These are phyloP conservation scores for Thalassarche chlororhynchos DNA, from an alignment of 2,113 vertebrate genomes.

Conservation along the genomic window DNA sequence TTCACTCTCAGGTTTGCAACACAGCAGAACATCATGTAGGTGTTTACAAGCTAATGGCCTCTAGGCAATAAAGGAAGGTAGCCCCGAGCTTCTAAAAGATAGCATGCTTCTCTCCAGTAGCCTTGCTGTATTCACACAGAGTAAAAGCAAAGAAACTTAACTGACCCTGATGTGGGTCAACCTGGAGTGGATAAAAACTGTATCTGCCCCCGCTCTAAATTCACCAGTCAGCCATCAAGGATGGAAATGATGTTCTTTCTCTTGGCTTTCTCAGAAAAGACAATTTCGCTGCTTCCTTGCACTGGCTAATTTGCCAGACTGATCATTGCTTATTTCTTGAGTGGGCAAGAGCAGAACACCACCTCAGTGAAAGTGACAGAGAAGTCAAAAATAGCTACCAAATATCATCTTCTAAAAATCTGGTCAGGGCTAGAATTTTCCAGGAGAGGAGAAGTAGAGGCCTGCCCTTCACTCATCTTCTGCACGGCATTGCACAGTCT, in stretches of 20 bases:
- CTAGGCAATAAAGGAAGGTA: background rate
- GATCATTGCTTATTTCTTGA: background rate
- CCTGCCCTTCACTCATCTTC: background rate
- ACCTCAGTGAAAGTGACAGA: background rate
- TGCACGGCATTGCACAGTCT: background rate
- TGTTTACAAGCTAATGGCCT: background rate
- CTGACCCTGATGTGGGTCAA: background rate
- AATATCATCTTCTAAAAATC: background rate
- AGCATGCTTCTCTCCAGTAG: background rate
- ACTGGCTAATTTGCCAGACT: background rate
- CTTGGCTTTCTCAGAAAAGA: background rate
- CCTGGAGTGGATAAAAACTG: background rate
- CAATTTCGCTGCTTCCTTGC: background rate
- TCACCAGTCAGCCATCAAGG: background rate
- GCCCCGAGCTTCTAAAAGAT: background rate
- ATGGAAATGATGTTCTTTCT: background rate
- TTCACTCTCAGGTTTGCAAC: background rate
- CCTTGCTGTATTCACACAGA: background rate
- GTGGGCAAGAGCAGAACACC: background rate
- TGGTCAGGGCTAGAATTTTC: background rate
- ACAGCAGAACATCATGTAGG: background rate
- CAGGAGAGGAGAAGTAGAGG: background rate
- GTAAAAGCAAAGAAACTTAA: background rate
- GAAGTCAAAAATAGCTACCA: background rate
- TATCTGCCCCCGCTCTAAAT: background rate